phyloP scores from a whole-genome alignment of 2,797 vertebrate genomes.

The Hozukius guyotensis region DNA sequence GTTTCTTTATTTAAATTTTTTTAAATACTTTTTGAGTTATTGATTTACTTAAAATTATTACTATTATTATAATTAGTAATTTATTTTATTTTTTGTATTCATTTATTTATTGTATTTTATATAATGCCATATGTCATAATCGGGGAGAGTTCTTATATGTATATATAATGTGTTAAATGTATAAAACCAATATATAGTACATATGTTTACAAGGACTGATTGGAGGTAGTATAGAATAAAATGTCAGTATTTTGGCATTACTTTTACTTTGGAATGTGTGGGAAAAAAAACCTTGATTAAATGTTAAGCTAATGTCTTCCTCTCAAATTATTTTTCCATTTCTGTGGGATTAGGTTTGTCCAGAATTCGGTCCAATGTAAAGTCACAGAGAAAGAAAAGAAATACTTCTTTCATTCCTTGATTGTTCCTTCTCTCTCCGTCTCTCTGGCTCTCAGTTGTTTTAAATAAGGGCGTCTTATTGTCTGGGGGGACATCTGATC shows the following conservation, averaged over 20 bases:
- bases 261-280: background rate
- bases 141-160: background rate
- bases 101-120: too few relatives aligned
- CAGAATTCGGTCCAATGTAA: background rate
- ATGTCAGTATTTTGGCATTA: background rate
- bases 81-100: too few relatives aligned
- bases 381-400: background rate
- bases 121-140: background rate
- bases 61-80: too few relatives aligned
- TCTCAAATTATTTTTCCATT: background rate
- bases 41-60: too few relatives aligned
- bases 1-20: fast-evolving
- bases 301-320: background rate
- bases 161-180: background rate
- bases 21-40: too few relatives aligned
- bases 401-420: background rate
- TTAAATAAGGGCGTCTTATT: slow-evolving; percentile 55
- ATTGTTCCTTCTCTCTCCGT: background rate
- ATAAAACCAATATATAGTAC: background rate
- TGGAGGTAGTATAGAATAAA: background rate
- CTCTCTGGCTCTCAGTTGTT: slow-evolving; percentile 2
- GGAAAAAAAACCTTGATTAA: background rate
- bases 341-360: background rate
- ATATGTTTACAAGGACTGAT: background rate
- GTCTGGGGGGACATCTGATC: slow-evolving; percentile 56